Base-by-base conservation (phyloP, 2,888 invertebrate species). In the Tenthredo distinguenda region DNA sequence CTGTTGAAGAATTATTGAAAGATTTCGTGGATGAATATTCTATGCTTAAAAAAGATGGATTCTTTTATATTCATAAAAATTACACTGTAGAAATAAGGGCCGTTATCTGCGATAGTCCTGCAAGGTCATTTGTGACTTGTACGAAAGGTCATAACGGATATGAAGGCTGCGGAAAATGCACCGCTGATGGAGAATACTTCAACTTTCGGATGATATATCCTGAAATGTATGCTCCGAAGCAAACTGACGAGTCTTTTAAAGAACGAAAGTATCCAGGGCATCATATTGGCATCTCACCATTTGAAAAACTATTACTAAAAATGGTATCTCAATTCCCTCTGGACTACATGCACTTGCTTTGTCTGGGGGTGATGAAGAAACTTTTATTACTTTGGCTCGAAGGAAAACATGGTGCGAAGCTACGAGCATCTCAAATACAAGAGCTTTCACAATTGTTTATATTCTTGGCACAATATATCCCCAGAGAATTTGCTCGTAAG, bases 331-430 rank as follows among this genome's bases (percentile, higher is more conserved):
- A 89, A 84, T 86, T 90, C 74, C 88, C 89, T 9, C 43, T 90
- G 2, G 88, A 90, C 76, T 89, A 88, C 71, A 90, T 91, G 90
- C 90, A 90, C 76, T 77, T 89, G 1, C 86, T 88, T 12, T 90
- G 88, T 84, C 82, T 90, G 6, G 90, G 90, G 21, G 87, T 89
- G 34, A 87, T 87, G 82, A 90, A 89, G 86, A 88, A 86, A 85
- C 77, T 90, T 34, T 62, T 88, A 58, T 74, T 87, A 55, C 88
- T 87, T 65, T 88, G 88, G 79, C 9, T 81, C 76, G 0, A 85
- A 72, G 87, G 87, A 34, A 87, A 43, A 58, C 74, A 77, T 34
- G 71, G 82, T 34, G 37, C 55, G 12, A 84, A 84, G 5, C 81
- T 55, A 15, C 50, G 68, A 55, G 68, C 71, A 34, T 84, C 37